phyloP scores from a whole-genome alignment of 2,888 invertebrate species.

The Drosophila anomalata region DNA sequence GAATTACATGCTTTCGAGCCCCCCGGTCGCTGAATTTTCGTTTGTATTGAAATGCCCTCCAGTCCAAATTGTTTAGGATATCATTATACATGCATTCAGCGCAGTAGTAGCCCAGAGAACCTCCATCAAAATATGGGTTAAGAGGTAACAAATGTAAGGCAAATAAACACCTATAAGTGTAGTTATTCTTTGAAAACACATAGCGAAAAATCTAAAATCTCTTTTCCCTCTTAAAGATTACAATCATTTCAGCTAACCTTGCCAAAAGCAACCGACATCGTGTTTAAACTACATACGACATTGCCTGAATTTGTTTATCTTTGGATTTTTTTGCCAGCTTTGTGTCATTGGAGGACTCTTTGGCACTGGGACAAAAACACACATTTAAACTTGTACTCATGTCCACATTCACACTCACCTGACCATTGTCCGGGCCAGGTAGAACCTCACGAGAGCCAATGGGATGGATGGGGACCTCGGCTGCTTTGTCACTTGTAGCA shows the following conservation, averaged over 20 bases:
- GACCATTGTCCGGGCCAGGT: conserved; percentile 41
- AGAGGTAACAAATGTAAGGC: neutral
- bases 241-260: neutral
- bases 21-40: conserved; percentile 14
- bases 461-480: conserved; percentile 16
- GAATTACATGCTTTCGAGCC: conserved; percentile 21
- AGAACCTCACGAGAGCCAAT: neutral
- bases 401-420: conserved; percentile 15
- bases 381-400: conserved; percentile 3
- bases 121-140: conserved; percentile 45
- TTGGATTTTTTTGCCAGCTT: conserved; percentile 35
- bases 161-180: neutral
- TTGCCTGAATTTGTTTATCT: conserved; percentile 40
- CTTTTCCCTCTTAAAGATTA: neutral
- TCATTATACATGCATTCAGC: conserved; percentile 22
- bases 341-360: conserved; percentile 23
- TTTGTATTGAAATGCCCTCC: conserved; percentile 46
- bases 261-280: conserved; percentile 7
- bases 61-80: conserved; percentile 32
- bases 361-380: conserved; percentile 14
- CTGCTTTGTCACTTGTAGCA: conserved; percentile 67
- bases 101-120: conserved; percentile 62
- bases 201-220: neutral
- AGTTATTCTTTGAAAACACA: neutral
- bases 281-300: conserved; percentile 39